These are phyloP conservation scores for Cantharis flavilabris DNA, from an alignment of 2,888 invertebrate species.

Conservation along the genomic window DNA sequence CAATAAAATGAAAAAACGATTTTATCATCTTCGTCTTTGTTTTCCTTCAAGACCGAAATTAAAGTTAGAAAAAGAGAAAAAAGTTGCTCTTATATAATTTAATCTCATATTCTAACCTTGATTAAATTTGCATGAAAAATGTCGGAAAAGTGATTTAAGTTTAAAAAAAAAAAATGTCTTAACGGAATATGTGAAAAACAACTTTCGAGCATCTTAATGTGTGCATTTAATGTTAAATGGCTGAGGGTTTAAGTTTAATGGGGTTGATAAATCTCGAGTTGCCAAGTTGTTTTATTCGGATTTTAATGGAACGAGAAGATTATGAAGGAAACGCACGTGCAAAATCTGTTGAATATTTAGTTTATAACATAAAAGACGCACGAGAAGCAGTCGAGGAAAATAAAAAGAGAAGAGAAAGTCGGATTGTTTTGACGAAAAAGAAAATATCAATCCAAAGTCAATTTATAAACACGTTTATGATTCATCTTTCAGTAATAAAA, in stretches of 20 bases:
- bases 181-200: background rate
- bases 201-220: background rate
- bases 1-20: conserved; percentile 50
- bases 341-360: background rate
- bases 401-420: background rate
- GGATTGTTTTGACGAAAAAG: background rate
- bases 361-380: background rate
- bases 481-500: conserved; percentile 32
- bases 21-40: conserved; percentile 40
- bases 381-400: background rate
- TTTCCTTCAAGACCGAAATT: conserved; percentile 33
- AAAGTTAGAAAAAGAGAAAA: conserved; percentile 34
- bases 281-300: background rate
- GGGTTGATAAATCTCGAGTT: background rate
- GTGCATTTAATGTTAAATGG: background rate
- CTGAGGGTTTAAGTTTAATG: background rate
- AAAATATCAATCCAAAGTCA: conserved; percentile 9
- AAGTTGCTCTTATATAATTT: conserved; percentile 14
- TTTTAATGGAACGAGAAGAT: background rate
- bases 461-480: conserved; percentile 31
- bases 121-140: conserved; percentile 19
- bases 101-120: conserved; percentile 12
- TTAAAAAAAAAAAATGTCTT: background rate
- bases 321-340: background rate
- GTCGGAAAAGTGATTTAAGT: background rate